phyloP scores from a whole-genome alignment of 1,140 invertebrate genomes.

The Diorhabda carinulata region DNA sequence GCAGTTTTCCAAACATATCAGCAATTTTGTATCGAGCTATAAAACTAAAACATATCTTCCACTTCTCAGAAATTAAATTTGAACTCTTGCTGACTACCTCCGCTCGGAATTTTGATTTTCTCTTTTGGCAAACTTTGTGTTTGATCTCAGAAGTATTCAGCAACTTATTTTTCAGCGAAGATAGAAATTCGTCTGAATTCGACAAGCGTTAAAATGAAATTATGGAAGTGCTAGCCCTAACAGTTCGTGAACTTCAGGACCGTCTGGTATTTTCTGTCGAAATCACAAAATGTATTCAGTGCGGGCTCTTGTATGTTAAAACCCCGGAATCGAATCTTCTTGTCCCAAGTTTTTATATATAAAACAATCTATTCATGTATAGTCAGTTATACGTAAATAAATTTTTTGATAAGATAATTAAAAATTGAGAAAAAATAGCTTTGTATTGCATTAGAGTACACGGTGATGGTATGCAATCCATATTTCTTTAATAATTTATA shows the following conservation, averaged over 20 bases:
- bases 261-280: too few species aligned
- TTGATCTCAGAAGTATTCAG: slow-evolving; percentile 7
- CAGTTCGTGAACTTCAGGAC: slow-evolving; percentile 9
- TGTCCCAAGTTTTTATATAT: slow-evolving; percentile 6
- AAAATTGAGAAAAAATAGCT: too few species aligned
- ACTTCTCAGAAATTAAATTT: slow-evolving; percentile 6
- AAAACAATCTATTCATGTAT: too few species aligned
- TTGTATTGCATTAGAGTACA: too few species aligned
- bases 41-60: neutral
- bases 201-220: slow-evolving; percentile 11
- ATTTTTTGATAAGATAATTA: too few species aligned
- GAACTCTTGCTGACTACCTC: neutral
- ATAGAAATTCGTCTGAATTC: slow-evolving; percentile 7
- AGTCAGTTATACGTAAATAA: too few species aligned
- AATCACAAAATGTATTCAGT: too few species aligned
- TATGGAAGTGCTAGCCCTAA: slow-evolving; percentile 13
- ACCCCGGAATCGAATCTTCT: slow-evolving; percentile 19
- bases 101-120: slow-evolving; percentile 4
- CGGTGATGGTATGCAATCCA: too few species aligned
- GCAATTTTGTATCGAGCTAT: neutral
- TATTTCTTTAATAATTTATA: too few species aligned
- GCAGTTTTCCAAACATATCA: too few species aligned
- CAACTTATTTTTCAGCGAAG: slow-evolving; percentile 3
- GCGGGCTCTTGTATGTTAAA: too few species aligned
- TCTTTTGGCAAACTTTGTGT: neutral